Conservation (phyloP, 2,113 vertebrate species). For the Festucalex cinctus region DNA sequence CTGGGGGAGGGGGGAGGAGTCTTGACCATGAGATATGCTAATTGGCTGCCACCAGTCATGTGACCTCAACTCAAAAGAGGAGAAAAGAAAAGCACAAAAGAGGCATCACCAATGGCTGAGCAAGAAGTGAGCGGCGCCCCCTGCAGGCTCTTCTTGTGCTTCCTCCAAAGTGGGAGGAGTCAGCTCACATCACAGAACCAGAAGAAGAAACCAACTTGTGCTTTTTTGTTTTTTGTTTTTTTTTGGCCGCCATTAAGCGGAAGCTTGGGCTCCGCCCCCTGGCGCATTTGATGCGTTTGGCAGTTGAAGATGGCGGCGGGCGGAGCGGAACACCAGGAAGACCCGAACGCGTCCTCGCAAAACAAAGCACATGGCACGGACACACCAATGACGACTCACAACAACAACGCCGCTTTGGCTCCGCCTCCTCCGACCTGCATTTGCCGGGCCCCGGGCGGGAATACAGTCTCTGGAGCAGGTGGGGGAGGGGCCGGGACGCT, state of each 20-base stretch:
- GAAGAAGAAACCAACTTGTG: slow-evolving; percentile 74
- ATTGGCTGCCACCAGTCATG: slow-evolving; percentile 4
- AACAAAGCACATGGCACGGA: slow-evolving; percentile 78
- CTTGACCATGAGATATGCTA: neutral
- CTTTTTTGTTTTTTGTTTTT: slow-evolving; percentile 51
- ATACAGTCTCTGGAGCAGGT: neutral
- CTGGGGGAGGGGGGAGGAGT: neutral
- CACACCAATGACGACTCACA: slow-evolving; percentile 83
- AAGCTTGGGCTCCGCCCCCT: slow-evolving; percentile 1
- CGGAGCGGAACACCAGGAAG: slow-evolving; percentile 80
- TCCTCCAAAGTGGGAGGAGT: slow-evolving; percentile 65
- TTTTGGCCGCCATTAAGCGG: neutral
- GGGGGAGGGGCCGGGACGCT: neutral
- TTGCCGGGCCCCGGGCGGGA: neutral
- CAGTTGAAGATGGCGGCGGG: slow-evolving; percentile 85
- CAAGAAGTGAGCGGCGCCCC: neutral
- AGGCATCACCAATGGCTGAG: neutral
- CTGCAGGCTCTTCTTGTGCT: slow-evolving; percentile 24
- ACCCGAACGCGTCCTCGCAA: slow-evolving; percentile 78
- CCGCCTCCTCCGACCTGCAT: slow-evolving; percentile 62
- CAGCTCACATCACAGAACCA: slow-evolving; percentile 61
- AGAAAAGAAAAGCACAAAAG: neutral
- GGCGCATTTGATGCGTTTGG: slow-evolving; percentile 35
- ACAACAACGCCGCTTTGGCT: slow-evolving; percentile 87
- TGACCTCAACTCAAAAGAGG: neutral